Evolutionary conservation across 2,888 invertebrate genomes (phyloP), one percentile per base, ranked within the genome.

Genomic region (Cyclophora albipunctata): DNA sequence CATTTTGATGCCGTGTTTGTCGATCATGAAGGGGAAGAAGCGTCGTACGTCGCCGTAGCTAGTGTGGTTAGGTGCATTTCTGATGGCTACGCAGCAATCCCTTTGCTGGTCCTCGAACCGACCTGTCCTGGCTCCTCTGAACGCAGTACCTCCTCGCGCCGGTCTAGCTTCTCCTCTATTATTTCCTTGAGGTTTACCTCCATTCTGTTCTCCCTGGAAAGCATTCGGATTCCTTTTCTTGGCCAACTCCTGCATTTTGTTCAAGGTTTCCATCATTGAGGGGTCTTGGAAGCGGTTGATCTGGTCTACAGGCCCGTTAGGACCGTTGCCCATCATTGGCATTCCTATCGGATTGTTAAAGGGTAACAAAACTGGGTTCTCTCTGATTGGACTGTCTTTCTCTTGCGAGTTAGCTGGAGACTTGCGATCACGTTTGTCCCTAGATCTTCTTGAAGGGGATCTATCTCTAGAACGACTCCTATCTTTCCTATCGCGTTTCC

Each of bases 1-100:
- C 78, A 97, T 91, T 77, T 97, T 97, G 47, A 98, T 92, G 7
- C 96, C 96, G 65, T 94, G 94, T 63, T 93, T 93, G 45, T 94
- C 92, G 53, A 97, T 95, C 60, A 97, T 93, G 44, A 94, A 95
- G 3, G 92, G 91, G 76, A 98, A 97, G 67, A 97, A 94, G 49
- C 93, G 91, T 6, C 96, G 90, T 0, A 98, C 89, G 69, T 97
- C 97, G 42, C 93, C 92, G 73, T 95, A 96, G 45, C 92, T 93
- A 2, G 94, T 93, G 64, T 90, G 92, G 20, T 91, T 90, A 3
- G 95, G 94, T 71, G 97, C 90, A 61, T 93, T 93, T 34, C 91
- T 89, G 3, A 96, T 87, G 64, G 94, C 93, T 2, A 97, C 91
- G 71, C 95, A 94, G 60, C 84, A 81, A 50, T 82, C 81, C 44